phyloP scores from a whole-genome alignment of 2,888 invertebrate species.

The Cerceris rybyensis region DNA sequence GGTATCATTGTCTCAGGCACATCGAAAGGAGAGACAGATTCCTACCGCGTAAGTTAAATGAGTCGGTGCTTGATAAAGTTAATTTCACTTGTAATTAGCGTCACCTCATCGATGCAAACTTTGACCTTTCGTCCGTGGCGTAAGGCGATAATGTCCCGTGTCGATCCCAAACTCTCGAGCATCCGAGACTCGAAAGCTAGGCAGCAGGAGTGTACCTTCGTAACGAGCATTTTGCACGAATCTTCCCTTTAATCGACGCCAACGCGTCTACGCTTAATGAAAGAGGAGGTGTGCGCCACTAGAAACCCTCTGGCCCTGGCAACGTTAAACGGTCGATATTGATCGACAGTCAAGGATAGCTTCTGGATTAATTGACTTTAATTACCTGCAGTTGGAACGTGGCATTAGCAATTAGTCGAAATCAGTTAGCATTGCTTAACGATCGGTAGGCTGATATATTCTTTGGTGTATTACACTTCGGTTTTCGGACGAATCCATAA shows the following conservation, averaged over 20 bases:
- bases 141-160: conserved; percentile 14
- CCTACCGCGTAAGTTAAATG: background rate
- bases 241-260: conserved; percentile 55
- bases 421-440: conserved; percentile 72
- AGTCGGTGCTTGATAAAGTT: conserved; percentile 1
- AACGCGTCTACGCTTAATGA: conserved; percentile 46
- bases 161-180: background rate
- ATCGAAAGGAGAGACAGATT: background rate
- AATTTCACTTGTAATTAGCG: conserved; percentile 5
- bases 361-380: conserved; percentile 77
- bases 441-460: background rate
- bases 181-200: background rate
- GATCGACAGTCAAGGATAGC: conserved; percentile 60
- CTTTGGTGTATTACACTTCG: conserved; percentile 9
- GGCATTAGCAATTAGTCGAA: conserved; percentile 74
- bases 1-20: background rate
- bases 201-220: conserved; percentile 9
- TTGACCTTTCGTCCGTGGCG: conserved; percentile 1
- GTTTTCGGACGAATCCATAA: background rate
- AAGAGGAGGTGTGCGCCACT: conserved; percentile 39
- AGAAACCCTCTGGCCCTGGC: background rate
- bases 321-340: conserved; percentile 63
- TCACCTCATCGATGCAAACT: background rate
- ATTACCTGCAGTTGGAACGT: conserved; percentile 71
- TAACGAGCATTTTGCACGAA: conserved; percentile 35